phyloP scores from a whole-genome alignment of 2,113 vertebrate genomes.

The Osmerus mordax region DNA sequence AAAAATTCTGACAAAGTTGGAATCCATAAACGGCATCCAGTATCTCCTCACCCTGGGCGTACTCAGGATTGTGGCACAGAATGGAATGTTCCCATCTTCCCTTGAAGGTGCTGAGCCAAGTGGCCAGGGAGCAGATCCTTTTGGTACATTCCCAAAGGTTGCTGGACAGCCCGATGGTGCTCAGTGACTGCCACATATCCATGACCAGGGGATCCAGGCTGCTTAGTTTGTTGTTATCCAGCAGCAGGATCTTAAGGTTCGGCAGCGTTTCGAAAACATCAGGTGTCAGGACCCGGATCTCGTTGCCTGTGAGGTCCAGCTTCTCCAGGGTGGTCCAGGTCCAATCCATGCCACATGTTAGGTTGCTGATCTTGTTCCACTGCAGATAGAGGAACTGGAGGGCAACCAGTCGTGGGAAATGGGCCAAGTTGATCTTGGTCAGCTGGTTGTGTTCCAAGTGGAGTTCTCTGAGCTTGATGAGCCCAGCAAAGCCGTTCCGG shows the following conservation, averaged over 20 bases:
- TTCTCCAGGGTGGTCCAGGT: constrained; percentile 96
- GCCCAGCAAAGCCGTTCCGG: constrained; percentile 96
- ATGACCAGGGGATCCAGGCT: constrained; percentile 86
- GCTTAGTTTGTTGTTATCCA: constrained; percentile 98
- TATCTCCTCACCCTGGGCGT: constrained; percentile 98
- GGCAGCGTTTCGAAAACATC: constrained; percentile 95
- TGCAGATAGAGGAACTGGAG: constrained; percentile 95
- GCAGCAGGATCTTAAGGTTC: constrained; percentile 91
- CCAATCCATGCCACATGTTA: constrained; percentile 98
- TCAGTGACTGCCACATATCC: constrained; percentile 85
- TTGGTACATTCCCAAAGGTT: constrained; percentile 98
- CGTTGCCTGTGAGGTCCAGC: constrained; percentile 93
- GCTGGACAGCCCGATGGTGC: constrained; percentile 88
- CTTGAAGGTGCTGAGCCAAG: constrained; percentile 92
- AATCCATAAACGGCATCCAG: constrained; percentile 96
- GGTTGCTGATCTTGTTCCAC: constrained; percentile 98
- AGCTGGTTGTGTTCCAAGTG: constrained; percentile 99
- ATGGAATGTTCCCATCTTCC: constrained; percentile 98
- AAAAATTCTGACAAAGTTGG: constrained; percentile 98
- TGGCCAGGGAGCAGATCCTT: constrained; percentile 91
- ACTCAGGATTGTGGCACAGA: constrained; percentile 92
- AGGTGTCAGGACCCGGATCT: constrained; percentile 87
- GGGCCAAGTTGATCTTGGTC: constrained; percentile 98
- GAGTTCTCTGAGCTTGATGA: constrained; percentile 96
- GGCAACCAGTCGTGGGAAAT: constrained; percentile 94